These are phyloP conservation scores for Hypomesus transpacificus DNA, from an alignment of 2,113 vertebrate species.

Conservation along the genomic window DNA sequence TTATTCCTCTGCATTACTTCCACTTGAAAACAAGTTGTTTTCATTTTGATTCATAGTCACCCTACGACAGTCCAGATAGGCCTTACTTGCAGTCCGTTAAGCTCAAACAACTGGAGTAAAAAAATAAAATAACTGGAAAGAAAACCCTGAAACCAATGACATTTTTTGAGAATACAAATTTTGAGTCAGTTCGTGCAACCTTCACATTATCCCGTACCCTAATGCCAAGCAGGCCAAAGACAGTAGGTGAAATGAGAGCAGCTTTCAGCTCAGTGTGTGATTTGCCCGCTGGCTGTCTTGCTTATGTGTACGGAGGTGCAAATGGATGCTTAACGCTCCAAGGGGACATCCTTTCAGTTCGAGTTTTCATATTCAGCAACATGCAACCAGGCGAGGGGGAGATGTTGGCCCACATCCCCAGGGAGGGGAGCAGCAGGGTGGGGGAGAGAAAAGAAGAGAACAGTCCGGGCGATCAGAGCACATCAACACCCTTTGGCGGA, in stretches of 20 bases:
- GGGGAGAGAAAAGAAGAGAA: constrained; percentile 5
- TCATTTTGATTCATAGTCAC: background rate
- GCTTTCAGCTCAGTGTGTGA: background rate
- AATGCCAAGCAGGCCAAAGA: background rate
- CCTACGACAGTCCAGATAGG: background rate
- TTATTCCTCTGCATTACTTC: constrained; percentile 26
- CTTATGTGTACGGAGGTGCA: constrained; percentile 3
- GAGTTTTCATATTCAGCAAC: constrained; percentile 1
- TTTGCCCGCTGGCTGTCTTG: background rate
- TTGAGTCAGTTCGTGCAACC: no score
- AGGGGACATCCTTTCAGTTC: constrained; percentile 10
- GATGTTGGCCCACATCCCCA: background rate
- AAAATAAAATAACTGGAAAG: constrained; percentile 28
- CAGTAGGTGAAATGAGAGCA: background rate
- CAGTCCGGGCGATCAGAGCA: constrained; percentile 14
- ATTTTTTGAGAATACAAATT: no score
- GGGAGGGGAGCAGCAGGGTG: background rate
- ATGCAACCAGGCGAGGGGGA: background rate
- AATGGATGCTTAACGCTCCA: constrained; percentile 13
- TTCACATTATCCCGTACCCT: no score
- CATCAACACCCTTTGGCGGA: constrained; percentile 25
- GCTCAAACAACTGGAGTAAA: constrained; percentile 34
- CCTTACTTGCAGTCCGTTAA: constrained; percentile 21
- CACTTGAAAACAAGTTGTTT: constrained; percentile 35
- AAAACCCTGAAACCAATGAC: background rate